These are phyloP conservation scores for Plotosus lineatus DNA, from an alignment of 2,113 vertebrate genomes.

Conservation along the genomic window DNA sequence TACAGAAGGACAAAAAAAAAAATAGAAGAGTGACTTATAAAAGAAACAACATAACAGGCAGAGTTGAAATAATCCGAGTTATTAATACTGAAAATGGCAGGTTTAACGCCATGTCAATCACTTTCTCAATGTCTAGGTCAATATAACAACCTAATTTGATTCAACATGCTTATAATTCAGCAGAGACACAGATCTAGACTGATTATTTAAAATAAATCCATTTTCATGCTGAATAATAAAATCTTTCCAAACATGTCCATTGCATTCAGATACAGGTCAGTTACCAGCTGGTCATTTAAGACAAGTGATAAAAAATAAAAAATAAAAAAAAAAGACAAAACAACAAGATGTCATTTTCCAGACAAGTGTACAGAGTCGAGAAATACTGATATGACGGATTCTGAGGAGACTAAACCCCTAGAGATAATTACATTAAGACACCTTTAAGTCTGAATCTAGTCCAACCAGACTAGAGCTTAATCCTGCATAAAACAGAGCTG, in stretches of 20 bases:
- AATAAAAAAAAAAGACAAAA: no score
- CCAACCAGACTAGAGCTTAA: neutral
- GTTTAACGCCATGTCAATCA: neutral
- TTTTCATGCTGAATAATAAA: neutral
- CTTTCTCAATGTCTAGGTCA: neutral
- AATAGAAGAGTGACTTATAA: neutral
- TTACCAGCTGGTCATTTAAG: neutral
- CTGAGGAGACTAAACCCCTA: neutral
- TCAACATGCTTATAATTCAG: neutral
- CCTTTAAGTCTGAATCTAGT: neutral
- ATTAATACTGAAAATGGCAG: neutral
- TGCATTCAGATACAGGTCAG: neutral
- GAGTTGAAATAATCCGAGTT: neutral
- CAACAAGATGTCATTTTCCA: neutral
- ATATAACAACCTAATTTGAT: neutral
- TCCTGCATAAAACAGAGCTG: neutral
- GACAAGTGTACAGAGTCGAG: neutral
- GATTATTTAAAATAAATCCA: neutral
- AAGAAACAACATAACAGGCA: neutral
- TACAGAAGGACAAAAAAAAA: neutral
- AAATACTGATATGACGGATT: neutral
- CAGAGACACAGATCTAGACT: neutral
- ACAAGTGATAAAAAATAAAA: neutral
- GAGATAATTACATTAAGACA: neutral
- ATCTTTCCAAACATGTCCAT: neutral